Evolutionary conservation across 2,797 vertebrate species (phyloP), one percentile per base, ranked within the genome.

Genomic region (Tarsius wallacei): DNA sequence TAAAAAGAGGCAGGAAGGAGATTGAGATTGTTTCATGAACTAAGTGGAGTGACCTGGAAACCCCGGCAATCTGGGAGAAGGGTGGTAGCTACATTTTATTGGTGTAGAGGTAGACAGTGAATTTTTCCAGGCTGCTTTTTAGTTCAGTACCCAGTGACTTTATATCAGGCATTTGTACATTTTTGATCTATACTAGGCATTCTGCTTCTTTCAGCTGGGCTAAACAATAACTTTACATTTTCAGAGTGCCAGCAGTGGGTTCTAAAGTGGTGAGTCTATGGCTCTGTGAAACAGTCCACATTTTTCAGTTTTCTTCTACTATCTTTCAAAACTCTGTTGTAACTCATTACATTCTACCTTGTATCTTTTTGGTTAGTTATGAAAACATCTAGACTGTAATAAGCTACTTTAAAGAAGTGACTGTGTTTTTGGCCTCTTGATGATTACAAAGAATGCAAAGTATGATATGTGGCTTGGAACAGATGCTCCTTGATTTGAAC

Each of bases 91-190:
- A 0, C 13, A 70, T 83, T 81, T 87, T n/a, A 36, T 71, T 64
- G 42, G 71, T 2, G 0, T 22, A 68, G 59, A 61, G 31, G 36
- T 36, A 55, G 49, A 19, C 42, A 61, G 70, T 15, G 63, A 64
- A 55, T 83, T 89, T 93, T 91, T 61, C 42, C 31, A 87, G n/a
- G 33, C 26, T 80, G 63, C 33, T 89, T n/a, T 55, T 81, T 33
- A 42, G 28, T 71, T 83, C 19, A 36, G 8, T 64, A 68, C 49
- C 13, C 31, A 74, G 47, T 86, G 89, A 31, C 59, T 76, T 78
- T 55, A 49, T 16, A 74, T 76, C 42, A 71, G 55, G 74, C 19
- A 71, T 64, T 33, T 93, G 11, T 70, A 77, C 14, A n/a, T 70
- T 47, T 57, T 57, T 74, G 22, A 57, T 31, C 47, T 33, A 49